Evolutionary conservation across 2,797 vertebrate genomes (phyloP).

Genomic region (Serranus cabrilla): DNA sequence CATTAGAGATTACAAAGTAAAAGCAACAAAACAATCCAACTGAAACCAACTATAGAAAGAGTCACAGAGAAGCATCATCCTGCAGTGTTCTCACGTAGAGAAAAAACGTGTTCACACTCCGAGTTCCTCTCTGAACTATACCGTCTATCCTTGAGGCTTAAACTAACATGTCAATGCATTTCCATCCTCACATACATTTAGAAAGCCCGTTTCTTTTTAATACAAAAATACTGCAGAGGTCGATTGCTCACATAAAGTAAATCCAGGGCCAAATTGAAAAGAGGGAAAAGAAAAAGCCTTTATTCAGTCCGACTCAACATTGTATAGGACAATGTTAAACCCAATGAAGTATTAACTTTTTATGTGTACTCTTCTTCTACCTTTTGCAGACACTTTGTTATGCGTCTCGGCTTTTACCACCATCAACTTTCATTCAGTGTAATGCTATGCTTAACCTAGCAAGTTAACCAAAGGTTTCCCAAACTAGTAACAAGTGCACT

Average conservation of each 20-base stretch:
- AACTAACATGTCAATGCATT: neutral
- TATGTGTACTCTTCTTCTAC: neutral
- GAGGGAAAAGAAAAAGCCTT: neutral
- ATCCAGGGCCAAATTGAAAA: neutral
- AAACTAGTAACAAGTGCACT: too few relatives aligned
- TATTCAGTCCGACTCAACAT: neutral
- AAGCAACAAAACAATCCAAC: neutral
- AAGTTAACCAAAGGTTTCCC: too few relatives aligned
- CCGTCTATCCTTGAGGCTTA: neutral
- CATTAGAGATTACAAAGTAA: neutral
- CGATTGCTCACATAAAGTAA: neutral
- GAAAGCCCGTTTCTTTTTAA: neutral
- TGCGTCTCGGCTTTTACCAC: neutral
- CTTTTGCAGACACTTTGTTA: neutral
- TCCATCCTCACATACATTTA: neutral
- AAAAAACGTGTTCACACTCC: neutral
- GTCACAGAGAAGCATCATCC: neutral
- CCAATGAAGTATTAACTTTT: neutral
- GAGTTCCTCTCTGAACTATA: neutral
- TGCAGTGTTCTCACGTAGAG: neutral
- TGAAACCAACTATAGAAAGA: neutral
- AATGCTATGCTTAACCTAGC: neutral
- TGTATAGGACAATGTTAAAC: neutral
- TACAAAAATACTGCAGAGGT: neutral
- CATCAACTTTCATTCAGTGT: neutral